These are phyloP conservation scores for Parus major DNA, from an alignment of 2,113 vertebrate species.

Conservation along the genomic window DNA sequence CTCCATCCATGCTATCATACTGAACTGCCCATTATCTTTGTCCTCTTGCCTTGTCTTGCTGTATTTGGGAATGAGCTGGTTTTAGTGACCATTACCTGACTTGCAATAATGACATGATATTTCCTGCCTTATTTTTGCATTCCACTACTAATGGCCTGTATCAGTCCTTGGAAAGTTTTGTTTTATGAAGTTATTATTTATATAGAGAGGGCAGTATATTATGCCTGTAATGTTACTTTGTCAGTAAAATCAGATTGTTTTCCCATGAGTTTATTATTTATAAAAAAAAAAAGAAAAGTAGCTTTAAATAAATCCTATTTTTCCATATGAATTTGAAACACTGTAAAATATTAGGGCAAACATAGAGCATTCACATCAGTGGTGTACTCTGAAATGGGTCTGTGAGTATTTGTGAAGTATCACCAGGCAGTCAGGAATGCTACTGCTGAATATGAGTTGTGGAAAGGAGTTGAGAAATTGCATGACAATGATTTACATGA, in stretches of 20 bases:
- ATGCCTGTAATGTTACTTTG: not conserved
- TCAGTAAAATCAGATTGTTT: not conserved
- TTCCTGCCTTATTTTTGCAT: not conserved
- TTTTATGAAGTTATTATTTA: not conserved
- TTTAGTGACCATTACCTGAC: conserved; percentile 29
- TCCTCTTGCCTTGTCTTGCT: conserved; percentile 1
- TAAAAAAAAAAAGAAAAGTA: not conserved
- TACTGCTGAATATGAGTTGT: not conserved
- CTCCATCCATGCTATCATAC: not conserved
- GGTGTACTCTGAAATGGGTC: not conserved
- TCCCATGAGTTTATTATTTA: not conserved
- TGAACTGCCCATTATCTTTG: conserved; percentile 43
- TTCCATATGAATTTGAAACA: not conserved
- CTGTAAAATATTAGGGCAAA: not conserved
- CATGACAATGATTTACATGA: not conserved
- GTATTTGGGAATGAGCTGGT: not conserved
- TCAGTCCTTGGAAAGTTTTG: not conserved
- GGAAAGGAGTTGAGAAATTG: not conserved
- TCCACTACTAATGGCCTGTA: not conserved
- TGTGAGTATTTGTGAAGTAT: not conserved
- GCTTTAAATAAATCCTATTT: not conserved
- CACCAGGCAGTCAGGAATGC: not conserved
- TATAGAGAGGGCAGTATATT: not conserved
- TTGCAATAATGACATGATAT: conserved; percentile 1
- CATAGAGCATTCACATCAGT: not conserved